Percentiles rank a stretch among this genome's conserved stretches.
Conservation (phyloP, 1,140 invertebrate species). For the Monochamus saltuarius region DNA sequence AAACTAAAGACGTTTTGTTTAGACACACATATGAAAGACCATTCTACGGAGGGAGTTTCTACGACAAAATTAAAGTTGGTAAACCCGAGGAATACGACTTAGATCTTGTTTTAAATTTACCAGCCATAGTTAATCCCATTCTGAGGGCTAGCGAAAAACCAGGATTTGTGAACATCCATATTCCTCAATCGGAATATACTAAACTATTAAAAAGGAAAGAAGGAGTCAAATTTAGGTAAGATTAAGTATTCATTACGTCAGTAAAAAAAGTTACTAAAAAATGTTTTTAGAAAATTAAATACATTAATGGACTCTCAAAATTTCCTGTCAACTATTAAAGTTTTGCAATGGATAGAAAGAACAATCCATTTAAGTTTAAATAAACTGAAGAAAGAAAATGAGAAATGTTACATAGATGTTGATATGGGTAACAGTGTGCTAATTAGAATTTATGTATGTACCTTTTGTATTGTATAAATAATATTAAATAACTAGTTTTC, state of each 20-base stretch:
- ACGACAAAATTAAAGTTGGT: constrained; percentile 56
- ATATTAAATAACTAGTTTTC: too few relatives aligned
- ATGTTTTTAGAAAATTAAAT: constrained; percentile 17
- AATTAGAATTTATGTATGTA: constrained; percentile 15
- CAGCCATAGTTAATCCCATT: constrained; percentile 12
- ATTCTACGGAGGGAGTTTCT: constrained; percentile 57
- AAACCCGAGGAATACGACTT: constrained; percentile 59
- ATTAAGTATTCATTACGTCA: too few relatives aligned
- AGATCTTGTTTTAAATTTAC: constrained; percentile 40
- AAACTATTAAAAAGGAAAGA: too few relatives aligned
- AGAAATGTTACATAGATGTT: constrained; percentile 12
- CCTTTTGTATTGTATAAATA: too few relatives aligned
- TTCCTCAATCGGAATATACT: too few relatives aligned
- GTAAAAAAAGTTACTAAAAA: not conserved
- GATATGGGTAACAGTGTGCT: not conserved
- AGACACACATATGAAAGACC: constrained; percentile 42
- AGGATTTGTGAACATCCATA: constrained; percentile 32
- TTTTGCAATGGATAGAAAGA: constrained; percentile 41
- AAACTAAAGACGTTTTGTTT: constrained; percentile 28
- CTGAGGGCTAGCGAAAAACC: constrained; percentile 23
- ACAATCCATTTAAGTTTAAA: constrained; percentile 30
- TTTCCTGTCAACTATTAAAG: constrained; percentile 30
- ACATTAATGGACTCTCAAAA: constrained; percentile 26
- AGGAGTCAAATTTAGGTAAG: too few relatives aligned
- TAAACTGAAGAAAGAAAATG: constrained; percentile 11